Base-by-base conservation (phyloP, 2,113 vertebrate species). In the Ailurus styani region DNA sequence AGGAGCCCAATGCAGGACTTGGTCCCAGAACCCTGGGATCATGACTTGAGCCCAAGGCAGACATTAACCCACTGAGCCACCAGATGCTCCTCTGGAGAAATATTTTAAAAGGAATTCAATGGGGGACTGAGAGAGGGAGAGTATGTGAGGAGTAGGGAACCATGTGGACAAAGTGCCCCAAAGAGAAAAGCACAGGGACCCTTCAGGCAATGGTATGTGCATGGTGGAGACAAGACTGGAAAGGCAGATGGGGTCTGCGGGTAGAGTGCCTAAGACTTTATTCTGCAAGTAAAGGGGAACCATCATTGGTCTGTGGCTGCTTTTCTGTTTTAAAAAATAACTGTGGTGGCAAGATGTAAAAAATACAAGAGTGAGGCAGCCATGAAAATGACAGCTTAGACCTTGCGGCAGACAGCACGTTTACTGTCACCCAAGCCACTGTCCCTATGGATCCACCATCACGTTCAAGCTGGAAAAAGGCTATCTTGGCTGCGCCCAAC, bases 21-120 rank as follows among this genome's bases (percentile, higher is more conserved):
- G 20, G 3, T 55, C 20, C 7, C 55, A 21, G 55, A 25, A 60
- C 57, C 57, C 25, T 11, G 10, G 57, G 57, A 60, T 60, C 23
- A 27, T 60, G 25, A 60, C 57, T 25, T 60, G 57, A 60, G 23
- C 57, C 57, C 29, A 64, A 64, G 29, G 62, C 62, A 64, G 29
- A 64, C 62, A 64, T 64, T 31, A 64, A 64, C 62, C 62, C 6
- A 64, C 62, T 34, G 31, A 64, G 31, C 62, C 31, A 64, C 62
- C 29, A 34, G 31, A 14, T 34, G 14, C 62, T 14, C 29, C 66
- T 57, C 6, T 50, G 42, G 27, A 34, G 29, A 95, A 90, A 42
- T 87, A 45, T 57, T 92, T 92, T 62, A n/a, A 93, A 96, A 55
- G 45, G 55, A 96, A 91, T 95, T 82, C 70, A 70, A 4, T 29